Conservation (phyloP, 1,140 invertebrate species). For the Protaetia brevitarsis region DNA sequence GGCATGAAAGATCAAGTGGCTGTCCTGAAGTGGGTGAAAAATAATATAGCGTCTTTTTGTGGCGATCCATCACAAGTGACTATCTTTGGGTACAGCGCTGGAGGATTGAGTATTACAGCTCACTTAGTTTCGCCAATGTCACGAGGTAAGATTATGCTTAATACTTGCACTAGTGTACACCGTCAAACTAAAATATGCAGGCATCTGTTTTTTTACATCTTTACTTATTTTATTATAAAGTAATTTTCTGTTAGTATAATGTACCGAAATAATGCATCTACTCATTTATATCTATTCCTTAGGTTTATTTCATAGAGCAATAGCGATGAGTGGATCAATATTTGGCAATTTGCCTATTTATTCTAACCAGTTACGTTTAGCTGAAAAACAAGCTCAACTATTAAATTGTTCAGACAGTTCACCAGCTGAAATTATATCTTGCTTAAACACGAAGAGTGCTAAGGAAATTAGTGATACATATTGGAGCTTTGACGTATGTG, state of each 20-base stretch:
- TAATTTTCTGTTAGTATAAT: too few species aligned
- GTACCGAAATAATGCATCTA: too few species aligned
- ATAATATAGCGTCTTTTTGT: constrained; percentile 70
- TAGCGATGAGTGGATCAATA: constrained; percentile 67
- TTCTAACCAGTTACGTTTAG: constrained; percentile 57
- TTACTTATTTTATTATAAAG: too few species aligned
- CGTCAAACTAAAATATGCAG: too few species aligned
- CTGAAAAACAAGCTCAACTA: constrained; percentile 64
- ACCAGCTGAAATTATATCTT: constrained; percentile 58
- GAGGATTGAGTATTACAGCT: constrained; percentile 61
- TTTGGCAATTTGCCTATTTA: constrained; percentile 56
- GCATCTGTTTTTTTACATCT: too few species aligned
- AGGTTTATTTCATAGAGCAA: constrained; percentile 67
- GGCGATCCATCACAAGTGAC: constrained; percentile 72
- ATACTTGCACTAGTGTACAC: constrained; percentile 26
- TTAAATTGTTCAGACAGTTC: constrained; percentile 63
- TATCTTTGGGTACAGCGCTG: constrained; percentile 67
- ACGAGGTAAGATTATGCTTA: too few species aligned
- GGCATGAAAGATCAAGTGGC: constrained; percentile 74
- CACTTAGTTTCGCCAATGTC: constrained; percentile 72
- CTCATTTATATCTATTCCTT: constrained; percentile 11
- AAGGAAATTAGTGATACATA: constrained; percentile 54
- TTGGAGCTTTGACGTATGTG: constrained; percentile 52
- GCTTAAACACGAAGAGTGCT: constrained; percentile 57
- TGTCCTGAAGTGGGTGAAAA: constrained; percentile 68